Evolutionary conservation across 92 coral and sea anemone genomes (phyloP), one percentile per base, ranked within the genome.

Genomic region (Epizoanthus stellaris): DNA sequence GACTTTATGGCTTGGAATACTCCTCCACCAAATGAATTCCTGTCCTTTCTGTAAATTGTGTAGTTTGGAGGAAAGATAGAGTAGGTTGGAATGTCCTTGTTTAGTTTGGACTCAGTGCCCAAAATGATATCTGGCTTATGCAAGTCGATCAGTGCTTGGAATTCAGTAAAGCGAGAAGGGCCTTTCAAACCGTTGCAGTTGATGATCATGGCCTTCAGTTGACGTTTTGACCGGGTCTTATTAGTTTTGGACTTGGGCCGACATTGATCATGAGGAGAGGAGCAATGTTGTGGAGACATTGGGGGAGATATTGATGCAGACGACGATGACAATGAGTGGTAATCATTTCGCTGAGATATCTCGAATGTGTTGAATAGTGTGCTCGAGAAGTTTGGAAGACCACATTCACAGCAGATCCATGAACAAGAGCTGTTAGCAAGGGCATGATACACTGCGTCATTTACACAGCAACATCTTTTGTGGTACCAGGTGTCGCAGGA

Each of bases 171-270:
- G 52, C 47, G 82, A 58, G 69, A 39, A 25, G 70, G 49, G 15
- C 59, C 52, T 77, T 77, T 30, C 15, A 77, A 68, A 19, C 82
- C 69, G 43, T 77, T 77, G 43, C 82, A 77, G 21, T 79, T 79
- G 15, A 79, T 79, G n/a, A 79, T 13, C 84, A 79, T 79, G 21
- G 70, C 84, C 67, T 79, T 79, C 34, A 74, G 64, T 59, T 59
- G 64, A 59, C 6, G 64, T 4, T 59, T 59, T 59, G 64, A 14
- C 20, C 1, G 64, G n/a, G 16, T 14, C 64, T 59, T 59, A 14
- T 59, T 58, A 58, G 20, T 14, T 59, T 59, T 59, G 20, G 64
- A n/a, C 64, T 59, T 59, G 64, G 16, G 64, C 64, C 20, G 64
- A 21, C 20, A 14, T 14, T 14, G 64, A n/a, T 59, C 64, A 59